Evolutionary conservation across 2,888 invertebrate species (phyloP).

Genomic region (Labia minor): DNA sequence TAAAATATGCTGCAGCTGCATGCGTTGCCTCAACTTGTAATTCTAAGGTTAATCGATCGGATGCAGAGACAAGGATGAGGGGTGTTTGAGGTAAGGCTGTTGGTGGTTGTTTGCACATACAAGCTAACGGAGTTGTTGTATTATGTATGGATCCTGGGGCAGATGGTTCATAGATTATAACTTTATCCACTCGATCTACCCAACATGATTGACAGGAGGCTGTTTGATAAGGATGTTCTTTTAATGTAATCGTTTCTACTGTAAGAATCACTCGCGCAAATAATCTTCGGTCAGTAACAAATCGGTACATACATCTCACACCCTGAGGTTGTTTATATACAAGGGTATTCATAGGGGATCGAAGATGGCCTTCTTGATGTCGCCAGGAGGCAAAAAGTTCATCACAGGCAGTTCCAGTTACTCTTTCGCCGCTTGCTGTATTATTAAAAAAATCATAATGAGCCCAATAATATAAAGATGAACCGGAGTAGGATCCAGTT

Average conservation of each 20-base stretch:
- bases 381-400: conserved; percentile 81
- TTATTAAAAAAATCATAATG: conserved; percentile 91
- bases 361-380: conserved; percentile 58
- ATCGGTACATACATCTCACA: conserved; percentile 70
- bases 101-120: conserved; percentile 38
- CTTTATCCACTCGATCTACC: conserved; percentile 73
- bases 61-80: conserved; percentile 55
- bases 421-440: conserved; percentile 72
- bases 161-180: conserved; percentile 66
- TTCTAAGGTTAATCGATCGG: conserved; percentile 69
- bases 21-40: conserved; percentile 74
- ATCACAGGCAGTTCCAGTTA: conserved; percentile 71
- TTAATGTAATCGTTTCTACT: conserved; percentile 63
- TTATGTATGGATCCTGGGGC: conserved; percentile 35
- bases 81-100: conserved; percentile 40
- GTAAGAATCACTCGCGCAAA: conserved; percentile 72
- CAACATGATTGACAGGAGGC: conserved; percentile 76
- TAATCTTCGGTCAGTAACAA: conserved; percentile 69
- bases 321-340: conserved; percentile 71
- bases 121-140: conserved; percentile 38
- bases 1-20: conserved; percentile 78
- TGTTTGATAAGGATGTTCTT: conserved; percentile 66
- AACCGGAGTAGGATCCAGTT: conserved; percentile 86
- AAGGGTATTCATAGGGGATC: conserved; percentile 76
- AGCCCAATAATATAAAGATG: conserved; percentile 89